Base-by-base conservation (phyloP, 64 coral and sea anemone genomes). In the Montipora capricornis region DNA sequence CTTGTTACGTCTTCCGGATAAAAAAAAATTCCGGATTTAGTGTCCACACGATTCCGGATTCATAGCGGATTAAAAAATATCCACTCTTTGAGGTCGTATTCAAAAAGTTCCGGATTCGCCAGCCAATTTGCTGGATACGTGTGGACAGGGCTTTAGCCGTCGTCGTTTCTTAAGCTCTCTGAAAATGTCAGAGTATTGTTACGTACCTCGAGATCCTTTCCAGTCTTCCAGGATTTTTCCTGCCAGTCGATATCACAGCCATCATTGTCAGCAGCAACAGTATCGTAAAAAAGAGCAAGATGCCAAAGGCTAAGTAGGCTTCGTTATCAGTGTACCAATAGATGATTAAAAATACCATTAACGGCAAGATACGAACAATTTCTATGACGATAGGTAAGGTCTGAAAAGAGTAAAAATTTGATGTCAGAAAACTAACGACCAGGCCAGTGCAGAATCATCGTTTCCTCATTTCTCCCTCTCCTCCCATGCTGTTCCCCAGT, bases 131-230 rank as follows among this genome's bases (percentile, higher is more conserved):
- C 37, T 37, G 37, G 37, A 37, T 37, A 37, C 37, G 37, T 0
- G 37, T 37, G 37, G 37, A 37, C 37, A 37, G 2, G 37, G 37
- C 37, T 37, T 37, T 37, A 37, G 37, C 37, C 37, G 37, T 37
- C 37, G 37, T 37, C 37, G 37, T 37, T 37, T 37, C 37, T 37
- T 37, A 37, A 37, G 37, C 37, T 37, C 37, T 37, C 0, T 55
- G 52, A 55, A 10, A 55, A 7, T 15, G 9, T 15, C 61, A 15
- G 4, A 64, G 4, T 64, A 14, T 64, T 64, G 9, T 64, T 64
- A 13, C 2, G 6, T 84, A 86, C 82, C 82, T 86, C 16, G 82
- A 64, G 20, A 86, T 86, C 67, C 82, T 69, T 10, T 86, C 82
- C 0, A 86, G 15, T 50, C 82, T 49, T 86, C 82, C 62, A 10